phyloP scores from a whole-genome alignment of 30 jellyfish, hydroid and myxozoan genomes.

The Turritopsis dohrnii region DNA sequence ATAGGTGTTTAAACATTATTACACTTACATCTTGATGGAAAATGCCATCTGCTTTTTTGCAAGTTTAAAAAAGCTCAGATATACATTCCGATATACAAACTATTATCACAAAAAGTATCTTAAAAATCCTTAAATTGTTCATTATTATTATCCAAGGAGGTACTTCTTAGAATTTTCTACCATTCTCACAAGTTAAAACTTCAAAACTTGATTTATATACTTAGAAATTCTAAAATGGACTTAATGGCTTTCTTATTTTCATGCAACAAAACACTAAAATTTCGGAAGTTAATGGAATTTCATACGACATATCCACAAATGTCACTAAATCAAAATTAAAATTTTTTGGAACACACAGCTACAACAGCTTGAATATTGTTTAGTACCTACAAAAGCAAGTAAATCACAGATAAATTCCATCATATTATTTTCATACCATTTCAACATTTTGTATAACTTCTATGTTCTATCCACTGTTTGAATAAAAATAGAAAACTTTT shows the following conservation, averaged over 20 bases:
- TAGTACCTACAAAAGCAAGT: background rate
- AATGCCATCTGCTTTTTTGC: background rate
- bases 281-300: background rate
- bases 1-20: background rate
- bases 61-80: background rate
- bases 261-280: background rate
- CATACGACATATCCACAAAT: background rate
- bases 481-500: background rate
- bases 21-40: background rate
- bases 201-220: background rate
- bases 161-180: background rate
- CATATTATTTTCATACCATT: background rate
- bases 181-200: background rate
- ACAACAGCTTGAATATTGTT: background rate
- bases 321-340: background rate
- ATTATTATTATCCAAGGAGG: background rate
- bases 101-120: background rate
- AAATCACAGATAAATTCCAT: background rate
- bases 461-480: background rate
- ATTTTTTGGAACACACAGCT: background rate
- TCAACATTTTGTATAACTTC: background rate
- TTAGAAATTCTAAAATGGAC: background rate
- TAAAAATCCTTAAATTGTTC: background rate
- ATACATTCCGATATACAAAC: background rate
- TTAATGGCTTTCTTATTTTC: background rate